Base-by-base conservation (phyloP, 2,888 invertebrate species). In the Apeira syringaria region DNA sequence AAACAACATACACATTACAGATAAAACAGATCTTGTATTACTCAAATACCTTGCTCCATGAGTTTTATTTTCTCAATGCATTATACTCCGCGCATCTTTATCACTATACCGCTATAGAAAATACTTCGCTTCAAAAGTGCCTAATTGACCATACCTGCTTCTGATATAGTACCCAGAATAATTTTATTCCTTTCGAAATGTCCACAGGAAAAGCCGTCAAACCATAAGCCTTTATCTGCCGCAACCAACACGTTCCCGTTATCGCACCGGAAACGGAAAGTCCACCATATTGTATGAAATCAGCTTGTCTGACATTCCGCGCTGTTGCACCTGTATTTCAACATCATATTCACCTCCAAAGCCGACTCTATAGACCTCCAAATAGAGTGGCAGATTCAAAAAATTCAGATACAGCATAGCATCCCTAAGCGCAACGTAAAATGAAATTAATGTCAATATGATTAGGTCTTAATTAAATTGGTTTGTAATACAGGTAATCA, bases 281-380 rank as follows among this genome's bases (percentile, higher is more conserved):
- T 76, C 79, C 78, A 75, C 83, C 86, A 84, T 86, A 84, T 78
- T 85, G 84, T 79, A 74, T 74, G 77, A 80, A 80, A 83, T 83
- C 85, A 77, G 77, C 80, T 83, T 80, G 85, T 83, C 74, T 74
- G 73, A 73, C 80, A 75, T 85, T 86, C 83, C 84, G 80, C 86
- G 69, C 85, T 77, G 83, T 70, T 80, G 83, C 85, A 80, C 80
- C 80, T 72, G 69, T 52, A 56, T 50, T 46, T 50, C 44, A n/a
- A n/a, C 34, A 27, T 33, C 33, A 32, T 20, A 10, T 4, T 22
- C 9, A 8, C 47, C 49, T 43, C 0, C n/a, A 13, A 45, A 51
- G 41, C 31, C 1, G 30, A 30, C 39, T 46, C 27, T 22, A 20
- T 51, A 30, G 0, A 0, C 0, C 7, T 9, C 5, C 0, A 0